Conservation (phyloP, 2,113 vertebrate species). For the Tenrec ecaudatus region DNA sequence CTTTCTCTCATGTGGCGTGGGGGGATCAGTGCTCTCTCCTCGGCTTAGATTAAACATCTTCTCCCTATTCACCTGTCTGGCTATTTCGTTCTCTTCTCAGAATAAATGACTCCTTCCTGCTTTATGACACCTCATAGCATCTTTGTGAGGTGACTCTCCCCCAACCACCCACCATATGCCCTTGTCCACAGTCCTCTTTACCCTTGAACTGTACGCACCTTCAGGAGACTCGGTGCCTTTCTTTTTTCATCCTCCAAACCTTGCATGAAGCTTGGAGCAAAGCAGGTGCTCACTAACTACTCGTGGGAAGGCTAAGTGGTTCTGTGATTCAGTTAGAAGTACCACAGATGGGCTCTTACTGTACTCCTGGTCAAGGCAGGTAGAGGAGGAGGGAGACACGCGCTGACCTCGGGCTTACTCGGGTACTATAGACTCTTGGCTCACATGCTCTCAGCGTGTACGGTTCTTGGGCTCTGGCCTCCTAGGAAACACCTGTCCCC, state of each 20-base stretch:
- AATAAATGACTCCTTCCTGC: background rate
- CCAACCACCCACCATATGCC: background rate
- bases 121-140: background rate
- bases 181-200: background rate
- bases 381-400: too few species aligned
- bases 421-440: too few species aligned
- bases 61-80: too few species aligned
- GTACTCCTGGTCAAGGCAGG: too few species aligned
- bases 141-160: background rate
- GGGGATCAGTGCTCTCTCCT: background rate
- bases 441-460: too few species aligned
- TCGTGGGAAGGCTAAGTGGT: background rate
- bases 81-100: background rate
- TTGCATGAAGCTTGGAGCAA: background rate
- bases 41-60: background rate
- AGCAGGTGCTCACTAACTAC: background rate
- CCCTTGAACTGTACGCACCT: background rate
- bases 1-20: background rate
- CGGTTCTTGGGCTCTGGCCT: too few species aligned
- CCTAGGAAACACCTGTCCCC: too few species aligned
- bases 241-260: background rate
- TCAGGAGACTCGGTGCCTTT: background rate
- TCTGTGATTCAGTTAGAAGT: background rate
- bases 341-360: background rate
- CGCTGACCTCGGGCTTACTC: too few species aligned